Conservation (phyloP, 2,113 vertebrate genomes). For the Amphiprion percula region DNA sequence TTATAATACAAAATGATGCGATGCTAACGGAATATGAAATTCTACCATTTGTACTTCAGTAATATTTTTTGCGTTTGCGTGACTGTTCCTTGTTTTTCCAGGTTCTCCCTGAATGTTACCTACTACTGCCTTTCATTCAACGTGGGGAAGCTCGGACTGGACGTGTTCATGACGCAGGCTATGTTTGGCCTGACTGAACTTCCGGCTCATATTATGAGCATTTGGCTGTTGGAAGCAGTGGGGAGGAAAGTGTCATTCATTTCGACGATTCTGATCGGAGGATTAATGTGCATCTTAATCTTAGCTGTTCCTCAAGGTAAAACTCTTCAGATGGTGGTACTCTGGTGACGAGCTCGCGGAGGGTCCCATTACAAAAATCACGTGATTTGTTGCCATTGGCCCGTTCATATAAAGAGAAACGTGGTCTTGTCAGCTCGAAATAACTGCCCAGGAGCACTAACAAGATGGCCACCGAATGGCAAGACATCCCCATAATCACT, state of each 20-base stretch:
- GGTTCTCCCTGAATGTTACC: conserved; percentile 78
- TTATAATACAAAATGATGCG: neutral
- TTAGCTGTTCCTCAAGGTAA: conserved; percentile 79
- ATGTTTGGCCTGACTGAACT: conserved; percentile 74
- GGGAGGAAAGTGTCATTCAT: conserved; percentile 77
- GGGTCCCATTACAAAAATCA: too few relatives aligned
- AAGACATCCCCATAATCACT: too few relatives aligned
- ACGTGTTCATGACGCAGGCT: conserved; percentile 65
- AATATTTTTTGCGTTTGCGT: neutral
- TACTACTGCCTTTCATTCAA: conserved; percentile 77
- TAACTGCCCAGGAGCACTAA: too few relatives aligned
- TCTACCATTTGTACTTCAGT: neutral
- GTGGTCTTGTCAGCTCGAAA: too few relatives aligned
- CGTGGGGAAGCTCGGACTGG: conserved; percentile 66
- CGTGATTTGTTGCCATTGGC: too few relatives aligned
- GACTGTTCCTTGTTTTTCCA: conserved; percentile 34
- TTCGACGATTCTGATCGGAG: conserved; percentile 53
- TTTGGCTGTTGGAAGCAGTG: conserved; percentile 75
- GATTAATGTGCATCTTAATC: conserved; percentile 64
- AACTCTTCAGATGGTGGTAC: neutral
- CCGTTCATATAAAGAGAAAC: too few relatives aligned
- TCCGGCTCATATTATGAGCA: conserved; percentile 70
- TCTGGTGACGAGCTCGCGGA: too few relatives aligned
- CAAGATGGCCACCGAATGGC: too few relatives aligned
- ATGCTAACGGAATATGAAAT: neutral